Evolutionary conservation across 2,888 invertebrate species (phyloP), one percentile per base, ranked within the genome.

Genomic region (Nymphalis c-album): DNA sequence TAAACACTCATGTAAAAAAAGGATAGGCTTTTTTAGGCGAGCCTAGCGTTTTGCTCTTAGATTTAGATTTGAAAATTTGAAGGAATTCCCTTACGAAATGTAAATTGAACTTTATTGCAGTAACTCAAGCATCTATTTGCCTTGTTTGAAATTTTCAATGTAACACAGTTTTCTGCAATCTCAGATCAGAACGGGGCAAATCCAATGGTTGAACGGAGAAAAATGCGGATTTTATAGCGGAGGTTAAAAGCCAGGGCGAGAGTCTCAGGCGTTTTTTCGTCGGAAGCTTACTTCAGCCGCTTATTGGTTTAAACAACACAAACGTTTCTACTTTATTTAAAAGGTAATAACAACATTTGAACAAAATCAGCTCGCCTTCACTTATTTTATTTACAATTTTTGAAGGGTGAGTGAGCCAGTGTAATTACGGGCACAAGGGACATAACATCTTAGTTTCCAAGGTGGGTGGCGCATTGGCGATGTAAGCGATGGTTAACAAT

Each of bases 111-210:
- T 67, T 61, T 73, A 65, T 60, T n/a, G 17, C 59, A 64, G 48
- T 63, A 20, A 60, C 62, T 69, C 64, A 76, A 73, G 66, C 68
- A 67, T 69, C 67, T 70, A 73, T 67, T 74, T 72, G 59, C 59
- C 62, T 64, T 59, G 60, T 35, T 53, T 46, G 20, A 58, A 60
- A 53, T 71, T 69, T 82, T 78, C 79, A 84, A 85, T 80, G 81
- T 80, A 80, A 79, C 81, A 78, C 80, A 78, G 77, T 83, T 81
- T 77, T 77, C 80, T 79, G 80, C 80, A 84, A 85, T 85, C 84
- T 84, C 76, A 77, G 79, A 85, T 85, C 85, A 76, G 78, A 77
- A 80, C 73, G 77, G 73, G 76, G 76, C 77, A 79, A 82, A 81
- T 83, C 82, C 81, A 79, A 80, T 78, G 80, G 79, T 76, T 78